A percentile compares a stretch with the other conserved stretches of the same genome.
phyloP scores from a whole-genome alignment of 1,140 invertebrate genomes.

The Octopus sinensis region DNA sequence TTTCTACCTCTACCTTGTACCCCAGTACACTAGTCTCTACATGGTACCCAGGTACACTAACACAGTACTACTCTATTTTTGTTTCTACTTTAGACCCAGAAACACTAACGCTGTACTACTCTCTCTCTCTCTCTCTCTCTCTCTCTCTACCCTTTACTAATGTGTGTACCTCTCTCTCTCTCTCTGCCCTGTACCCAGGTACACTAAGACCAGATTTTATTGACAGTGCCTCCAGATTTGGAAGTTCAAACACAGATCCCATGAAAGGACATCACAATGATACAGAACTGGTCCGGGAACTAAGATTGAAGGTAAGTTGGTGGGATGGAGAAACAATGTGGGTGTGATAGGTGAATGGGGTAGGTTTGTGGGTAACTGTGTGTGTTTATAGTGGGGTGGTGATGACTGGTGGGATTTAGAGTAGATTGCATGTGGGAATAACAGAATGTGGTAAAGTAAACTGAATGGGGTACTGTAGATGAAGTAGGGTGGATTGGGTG shows the following conservation, averaged over 20 bases:
- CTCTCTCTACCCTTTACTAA: not conserved
- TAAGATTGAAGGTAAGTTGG: conserved; percentile 64
- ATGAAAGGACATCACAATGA: conserved; percentile 99
- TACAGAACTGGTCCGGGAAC: conserved; percentile 86
- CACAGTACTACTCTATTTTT: too few relatives aligned
- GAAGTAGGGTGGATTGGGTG: too few relatives aligned
- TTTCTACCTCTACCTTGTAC: not conserved
- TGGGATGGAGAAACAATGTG: too few relatives aligned
- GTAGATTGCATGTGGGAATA: too few relatives aligned
- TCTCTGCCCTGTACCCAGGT: conserved; percentile 58
- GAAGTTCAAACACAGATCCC: conserved; percentile 80
- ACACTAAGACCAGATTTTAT: conserved; percentile 96
- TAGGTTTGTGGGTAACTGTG: too few relatives aligned
- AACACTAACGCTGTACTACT: not conserved
- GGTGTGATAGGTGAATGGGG: too few relatives aligned
- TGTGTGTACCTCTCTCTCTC: not conserved
- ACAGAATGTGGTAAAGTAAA: too few relatives aligned
- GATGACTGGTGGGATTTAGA: too few relatives aligned
- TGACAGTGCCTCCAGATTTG: conserved; percentile 88
- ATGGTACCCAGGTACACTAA: too few relatives aligned
- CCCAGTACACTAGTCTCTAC: not conserved
- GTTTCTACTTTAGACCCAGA: too few relatives aligned
- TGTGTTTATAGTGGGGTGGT: too few relatives aligned
- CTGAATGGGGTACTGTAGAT: too few relatives aligned
- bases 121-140: not conserved